These are phyloP conservation scores for Syrista parreyssii DNA, from an alignment of 2,888 invertebrate species.

Conservation along the genomic window DNA sequence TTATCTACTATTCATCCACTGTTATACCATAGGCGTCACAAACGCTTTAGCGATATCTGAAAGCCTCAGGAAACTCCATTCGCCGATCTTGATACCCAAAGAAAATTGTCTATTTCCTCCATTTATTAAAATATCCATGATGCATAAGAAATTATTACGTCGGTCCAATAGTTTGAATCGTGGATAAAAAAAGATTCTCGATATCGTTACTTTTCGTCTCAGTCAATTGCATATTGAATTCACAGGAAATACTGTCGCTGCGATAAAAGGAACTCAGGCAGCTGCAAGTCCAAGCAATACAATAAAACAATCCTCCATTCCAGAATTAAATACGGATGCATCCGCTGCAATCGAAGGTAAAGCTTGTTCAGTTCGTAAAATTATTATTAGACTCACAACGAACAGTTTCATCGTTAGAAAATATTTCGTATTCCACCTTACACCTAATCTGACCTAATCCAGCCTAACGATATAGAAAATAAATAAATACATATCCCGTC, in stretches of 20 bases:
- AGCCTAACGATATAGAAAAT: background rate
- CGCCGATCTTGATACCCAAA: too few species aligned
- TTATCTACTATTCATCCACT: too few species aligned
- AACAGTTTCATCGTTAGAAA: background rate
- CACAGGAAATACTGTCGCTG: background rate
- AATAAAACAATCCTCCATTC: background rate
- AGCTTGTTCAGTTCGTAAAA: background rate
- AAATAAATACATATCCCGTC: background rate
- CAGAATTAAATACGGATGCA: background rate
- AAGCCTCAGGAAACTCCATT: too few species aligned
- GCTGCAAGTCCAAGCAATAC: background rate
- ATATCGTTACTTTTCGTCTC: background rate
- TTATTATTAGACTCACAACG: background rate
- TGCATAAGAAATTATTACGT: too few species aligned
- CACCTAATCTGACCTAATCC: background rate
- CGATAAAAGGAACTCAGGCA: background rate
- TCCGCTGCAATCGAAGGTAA: background rate
- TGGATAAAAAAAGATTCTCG: background rate
- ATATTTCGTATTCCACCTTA: background rate
- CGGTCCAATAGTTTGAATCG: background rate
- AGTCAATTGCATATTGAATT: background rate
- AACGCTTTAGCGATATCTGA: too few species aligned
- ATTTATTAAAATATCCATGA: too few species aligned
- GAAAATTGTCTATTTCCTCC: too few species aligned
- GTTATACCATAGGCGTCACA: too few species aligned